Percentiles rank a stretch among this genome's conserved stretches.
phyloP scores from a whole-genome alignment of 2,797 vertebrate genomes.

The Chelidonichthys spinosus region DNA sequence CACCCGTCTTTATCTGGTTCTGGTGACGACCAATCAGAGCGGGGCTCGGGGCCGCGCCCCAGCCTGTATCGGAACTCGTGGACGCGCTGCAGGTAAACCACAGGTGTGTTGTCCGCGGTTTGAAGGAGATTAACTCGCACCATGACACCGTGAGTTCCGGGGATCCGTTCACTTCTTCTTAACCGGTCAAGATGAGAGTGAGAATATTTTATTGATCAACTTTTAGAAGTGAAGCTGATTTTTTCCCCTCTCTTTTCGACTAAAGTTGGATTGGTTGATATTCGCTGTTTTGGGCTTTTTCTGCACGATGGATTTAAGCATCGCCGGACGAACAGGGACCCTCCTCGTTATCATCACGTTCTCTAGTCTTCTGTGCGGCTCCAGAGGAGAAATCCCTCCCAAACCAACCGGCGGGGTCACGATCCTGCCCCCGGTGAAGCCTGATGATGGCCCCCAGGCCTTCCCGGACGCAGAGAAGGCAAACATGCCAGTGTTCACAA shows the following conservation, averaged over 20 bases:
- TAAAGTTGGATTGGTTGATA: conserved; percentile 23
- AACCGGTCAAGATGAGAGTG: neutral
- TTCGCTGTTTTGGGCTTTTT: neutral
- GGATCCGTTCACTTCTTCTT: neutral
- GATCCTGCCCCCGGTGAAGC: conserved; percentile 57
- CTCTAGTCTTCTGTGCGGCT: conserved; percentile 51
- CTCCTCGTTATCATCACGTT: conserved; percentile 38
- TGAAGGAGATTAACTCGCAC: neutral
- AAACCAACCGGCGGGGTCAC: conserved; percentile 57
- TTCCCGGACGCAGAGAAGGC: conserved; percentile 79
- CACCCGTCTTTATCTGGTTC: conserved; percentile 16
- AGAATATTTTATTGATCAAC: neutral
- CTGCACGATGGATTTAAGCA: conserved; percentile 51
- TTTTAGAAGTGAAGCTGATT: conserved; percentile 5
- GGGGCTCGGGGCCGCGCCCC: conserved; percentile 45
- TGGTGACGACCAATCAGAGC: conserved; percentile 63
- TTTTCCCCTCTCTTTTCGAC: neutral
- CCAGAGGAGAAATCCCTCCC: conserved; percentile 58
- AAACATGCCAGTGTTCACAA: conserved; percentile 88
- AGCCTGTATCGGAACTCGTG: conserved; percentile 53
- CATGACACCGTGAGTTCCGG: no score
- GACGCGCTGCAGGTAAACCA: conserved; percentile 53
- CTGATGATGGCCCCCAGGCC: conserved; percentile 53
- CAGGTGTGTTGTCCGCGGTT: conserved; percentile 50
- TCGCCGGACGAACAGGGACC: neutral